A percentile compares a stretch with the other conserved stretches of the same genome.
phyloP scores from a whole-genome alignment of 2,888 invertebrate species.

The Caenorhabditis sp. region DNA sequence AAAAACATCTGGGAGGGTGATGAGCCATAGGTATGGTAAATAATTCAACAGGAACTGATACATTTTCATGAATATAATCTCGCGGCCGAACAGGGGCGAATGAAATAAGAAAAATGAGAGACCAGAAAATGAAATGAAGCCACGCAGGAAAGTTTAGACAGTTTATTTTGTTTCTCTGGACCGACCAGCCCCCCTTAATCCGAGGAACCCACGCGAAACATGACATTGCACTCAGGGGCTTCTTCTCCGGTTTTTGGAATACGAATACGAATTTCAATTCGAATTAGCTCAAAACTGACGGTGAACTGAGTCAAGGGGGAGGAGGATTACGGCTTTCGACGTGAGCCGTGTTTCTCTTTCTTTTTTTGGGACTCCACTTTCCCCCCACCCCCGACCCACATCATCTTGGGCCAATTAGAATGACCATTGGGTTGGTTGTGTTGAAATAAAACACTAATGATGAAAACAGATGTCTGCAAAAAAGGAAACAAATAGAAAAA shows the following conservation, averaged over 20 bases:
- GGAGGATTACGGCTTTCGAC: constrained; percentile 34
- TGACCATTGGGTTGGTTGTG: background rate
- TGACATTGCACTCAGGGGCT: constrained; percentile 15
- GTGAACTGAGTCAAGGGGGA: background rate
- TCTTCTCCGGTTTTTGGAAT: constrained; percentile 23
- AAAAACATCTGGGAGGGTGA: too few relatives aligned
- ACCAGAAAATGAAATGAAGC: constrained; percentile 24
- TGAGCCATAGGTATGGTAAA: too few relatives aligned
- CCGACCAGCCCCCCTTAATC: constrained; percentile 3
- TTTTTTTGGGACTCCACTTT: background rate
- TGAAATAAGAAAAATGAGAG: background rate
- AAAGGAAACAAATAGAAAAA: background rate
- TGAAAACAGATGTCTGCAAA: background rate
- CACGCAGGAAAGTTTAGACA: constrained; percentile 11
- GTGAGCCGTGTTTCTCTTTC: constrained; percentile 32
- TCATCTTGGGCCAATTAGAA: background rate
- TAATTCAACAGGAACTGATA: too few relatives aligned
- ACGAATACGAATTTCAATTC: constrained; percentile 2
- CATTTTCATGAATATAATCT: too few relatives aligned
- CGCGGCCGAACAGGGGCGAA: too few relatives aligned
- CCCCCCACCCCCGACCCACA: background rate
- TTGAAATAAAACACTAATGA: background rate
- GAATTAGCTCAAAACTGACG: constrained; percentile 22
- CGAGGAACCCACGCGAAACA: background rate
- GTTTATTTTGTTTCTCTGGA: constrained; percentile 14